Evolutionary conservation across 2,888 invertebrate species (phyloP), one percentile per base, ranked within the genome.

Genomic region (Philhelius pedissequus): DNA sequence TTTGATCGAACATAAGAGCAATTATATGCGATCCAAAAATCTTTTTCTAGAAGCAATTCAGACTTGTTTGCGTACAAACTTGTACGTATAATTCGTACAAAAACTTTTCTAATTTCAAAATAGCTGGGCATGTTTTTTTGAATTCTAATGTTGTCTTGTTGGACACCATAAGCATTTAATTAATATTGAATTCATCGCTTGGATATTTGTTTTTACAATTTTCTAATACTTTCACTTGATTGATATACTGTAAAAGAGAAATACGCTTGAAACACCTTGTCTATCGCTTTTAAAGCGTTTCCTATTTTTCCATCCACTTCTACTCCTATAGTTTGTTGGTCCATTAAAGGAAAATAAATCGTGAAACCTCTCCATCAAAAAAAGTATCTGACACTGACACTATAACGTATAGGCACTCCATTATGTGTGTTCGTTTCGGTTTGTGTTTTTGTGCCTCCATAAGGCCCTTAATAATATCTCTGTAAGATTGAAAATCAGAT

Each of bases 341-440:
- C 25, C n/a, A 8, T 50, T 45, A 27, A 66, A 40, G 68, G 73
- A 71, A 83, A 83, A 83, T 78, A 83, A 78, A 78, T 83, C 78
- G 69, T 78, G 83, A 78, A 83, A 83, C 78, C 74, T 79, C 78
- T 83, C 69, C 69, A 78, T 83, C 83, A 83, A 74, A 83, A 74
- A 83, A 78, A 66, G 27, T 70, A 70, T 43, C 79, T 79, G 83
- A 83, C 79, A 83, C 74, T 83, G 79, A 79, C 83, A 79, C 58
- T 76, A 56, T 15, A 75, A 64, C 76, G 40, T 64, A n/a, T n/a
- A n/a, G n/a, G n/a, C n/a, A 56, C 56, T 62, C 43, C 18, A 62
- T 62, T 60, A 60, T 35, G 58, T 58, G 58, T 22, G 13, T 56
- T 32, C 50, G 40, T 52, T 18, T 56, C 27, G 35, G 48, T 50